Conservation (phyloP, 2,797 vertebrate genomes). For the Liasis olivaceus region DNA sequence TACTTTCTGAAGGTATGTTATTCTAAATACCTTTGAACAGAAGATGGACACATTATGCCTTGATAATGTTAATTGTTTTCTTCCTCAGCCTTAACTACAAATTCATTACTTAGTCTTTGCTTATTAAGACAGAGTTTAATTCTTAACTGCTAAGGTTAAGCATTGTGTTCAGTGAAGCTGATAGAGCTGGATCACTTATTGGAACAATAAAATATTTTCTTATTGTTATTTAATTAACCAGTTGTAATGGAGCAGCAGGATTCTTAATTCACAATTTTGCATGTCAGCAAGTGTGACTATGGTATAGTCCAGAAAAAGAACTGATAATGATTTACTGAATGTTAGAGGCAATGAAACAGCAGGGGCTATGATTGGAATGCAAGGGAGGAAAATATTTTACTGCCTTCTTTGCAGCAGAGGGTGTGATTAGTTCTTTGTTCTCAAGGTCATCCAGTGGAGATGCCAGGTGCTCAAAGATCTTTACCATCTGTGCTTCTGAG, state of each 20-base stretch:
- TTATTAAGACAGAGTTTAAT: slow-evolving; percentile 31
- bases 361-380: background rate
- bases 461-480: background rate
- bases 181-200: background rate
- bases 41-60: slow-evolving; percentile 9
- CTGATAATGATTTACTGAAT: background rate
- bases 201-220: background rate
- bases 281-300: background rate
- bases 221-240: background rate
- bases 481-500: background rate
- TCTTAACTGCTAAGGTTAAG: slow-evolving; percentile 56
- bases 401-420: background rate
- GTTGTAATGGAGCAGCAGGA: background rate
- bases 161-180: background rate
- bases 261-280: background rate
- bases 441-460: background rate
- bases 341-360: background rate
- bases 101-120: background rate
- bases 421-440: background rate
- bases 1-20: background rate
- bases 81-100: background rate
- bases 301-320: background rate
- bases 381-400: background rate
- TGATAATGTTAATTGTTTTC: slow-evolving; percentile 36
- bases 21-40: background rate